These are phyloP conservation scores for Forbesichthys agassizii DNA, from an alignment of 2,113 vertebrate species.

Conservation along the genomic window DNA sequence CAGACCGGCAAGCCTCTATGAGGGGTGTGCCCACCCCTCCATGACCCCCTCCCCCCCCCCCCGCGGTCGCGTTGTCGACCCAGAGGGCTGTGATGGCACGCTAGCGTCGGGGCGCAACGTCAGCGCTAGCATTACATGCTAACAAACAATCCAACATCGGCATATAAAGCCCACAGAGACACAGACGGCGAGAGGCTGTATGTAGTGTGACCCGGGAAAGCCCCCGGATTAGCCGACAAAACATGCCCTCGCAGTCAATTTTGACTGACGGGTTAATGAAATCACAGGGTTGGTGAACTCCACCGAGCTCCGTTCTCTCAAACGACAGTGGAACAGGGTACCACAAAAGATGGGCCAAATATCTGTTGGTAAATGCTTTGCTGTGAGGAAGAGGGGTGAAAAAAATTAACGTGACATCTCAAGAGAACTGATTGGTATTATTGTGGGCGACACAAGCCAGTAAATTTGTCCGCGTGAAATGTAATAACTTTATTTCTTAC, in stretches of 20 bases:
- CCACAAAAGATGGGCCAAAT: constrained; percentile 28
- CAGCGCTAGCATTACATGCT: too few species aligned
- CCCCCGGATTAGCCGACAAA: too few species aligned
- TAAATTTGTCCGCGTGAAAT: constrained; percentile 28
- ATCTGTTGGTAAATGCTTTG: constrained; percentile 42
- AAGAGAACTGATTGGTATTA: constrained; percentile 35
- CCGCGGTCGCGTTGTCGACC: constrained; percentile 21
- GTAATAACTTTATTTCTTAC: constrained; percentile 6
- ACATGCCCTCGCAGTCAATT: neutral
- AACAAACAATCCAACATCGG: too few species aligned
- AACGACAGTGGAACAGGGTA: too few species aligned
- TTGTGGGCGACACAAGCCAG: constrained; percentile 33
- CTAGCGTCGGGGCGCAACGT: constrained; percentile 23
- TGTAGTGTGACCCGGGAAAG: too few species aligned
- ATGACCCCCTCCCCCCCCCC: constrained; percentile 51
- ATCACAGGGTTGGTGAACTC: neutral
- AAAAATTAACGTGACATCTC: constrained; percentile 23
- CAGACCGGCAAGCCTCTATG: constrained; percentile 47
- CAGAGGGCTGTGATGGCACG: neutral
- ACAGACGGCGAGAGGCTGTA: too few species aligned
- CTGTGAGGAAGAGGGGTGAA: neutral
- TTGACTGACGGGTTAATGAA: constrained; percentile 34
- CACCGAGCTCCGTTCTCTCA: too few species aligned
- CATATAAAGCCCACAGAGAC: too few species aligned
- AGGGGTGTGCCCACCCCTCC: constrained; percentile 43